Conservation (phyloP, 2,113 vertebrate species). For the Centrocercus urophasianus region DNA sequence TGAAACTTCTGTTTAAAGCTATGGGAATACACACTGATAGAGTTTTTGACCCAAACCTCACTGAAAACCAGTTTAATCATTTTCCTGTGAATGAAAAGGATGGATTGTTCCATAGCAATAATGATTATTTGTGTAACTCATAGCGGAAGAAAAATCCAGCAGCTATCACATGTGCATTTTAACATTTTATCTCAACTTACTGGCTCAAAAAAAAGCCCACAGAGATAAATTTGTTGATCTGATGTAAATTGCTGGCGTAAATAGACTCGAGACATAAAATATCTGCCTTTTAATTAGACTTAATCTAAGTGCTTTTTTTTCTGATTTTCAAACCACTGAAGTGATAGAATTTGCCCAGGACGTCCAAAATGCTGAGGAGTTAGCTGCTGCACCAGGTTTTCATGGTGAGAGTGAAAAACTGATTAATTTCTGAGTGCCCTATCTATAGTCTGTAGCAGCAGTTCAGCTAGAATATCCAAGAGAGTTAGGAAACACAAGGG, state of each 20-base stretch:
- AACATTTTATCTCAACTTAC: not conserved
- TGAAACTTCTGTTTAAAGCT: not conserved
- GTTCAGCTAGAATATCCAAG: not conserved
- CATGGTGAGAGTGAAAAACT: not conserved
- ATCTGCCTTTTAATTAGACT: not conserved
- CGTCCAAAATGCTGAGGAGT: not conserved
- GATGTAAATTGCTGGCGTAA: not conserved
- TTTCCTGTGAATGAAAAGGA: not conserved
- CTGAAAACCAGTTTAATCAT: not conserved
- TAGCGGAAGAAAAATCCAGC: not conserved
- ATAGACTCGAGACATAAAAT: not conserved
- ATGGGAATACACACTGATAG: not conserved
- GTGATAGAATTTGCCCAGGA: not conserved
- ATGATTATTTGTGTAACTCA: not conserved
- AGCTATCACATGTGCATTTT: not conserved
- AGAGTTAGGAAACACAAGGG: not conserved
- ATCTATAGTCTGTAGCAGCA: not conserved
- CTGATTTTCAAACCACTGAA: not conserved
- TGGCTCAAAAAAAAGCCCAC: not conserved
- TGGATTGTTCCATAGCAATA: not conserved
- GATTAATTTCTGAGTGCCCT: not conserved
- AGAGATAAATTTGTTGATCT: not conserved
- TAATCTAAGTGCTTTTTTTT: not conserved
- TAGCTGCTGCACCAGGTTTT: not conserved
- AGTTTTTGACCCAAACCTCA: not conserved